Evolutionary conservation across 2,113 vertebrate genomes (phyloP).

Genomic region (Quiscalus mexicanus): DNA sequence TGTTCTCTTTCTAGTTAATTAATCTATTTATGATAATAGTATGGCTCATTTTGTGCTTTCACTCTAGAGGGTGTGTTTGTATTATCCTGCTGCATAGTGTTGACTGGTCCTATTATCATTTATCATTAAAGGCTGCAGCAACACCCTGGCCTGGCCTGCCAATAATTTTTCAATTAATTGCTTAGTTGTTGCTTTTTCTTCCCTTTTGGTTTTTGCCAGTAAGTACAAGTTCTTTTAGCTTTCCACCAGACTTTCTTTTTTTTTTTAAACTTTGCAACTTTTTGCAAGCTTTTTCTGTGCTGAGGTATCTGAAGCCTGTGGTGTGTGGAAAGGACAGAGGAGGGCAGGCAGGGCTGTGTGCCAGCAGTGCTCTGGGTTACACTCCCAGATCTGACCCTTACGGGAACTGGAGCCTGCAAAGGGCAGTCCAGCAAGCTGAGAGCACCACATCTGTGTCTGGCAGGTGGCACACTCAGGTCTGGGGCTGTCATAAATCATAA

Average conservation of each 20-base stretch:
- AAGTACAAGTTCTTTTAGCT: not conserved
- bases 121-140: slow-evolving; percentile 39
- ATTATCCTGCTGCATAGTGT: not conserved
- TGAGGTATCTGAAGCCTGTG: not conserved
- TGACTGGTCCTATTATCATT: slow-evolving; percentile 44
- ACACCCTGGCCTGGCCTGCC: slow-evolving; percentile 23
- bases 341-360: not conserved
- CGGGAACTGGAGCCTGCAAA: rapidly evolving
- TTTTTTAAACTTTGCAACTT: not conserved
- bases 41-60: slow-evolving; percentile 44
- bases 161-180: slow-evolving; percentile 59
- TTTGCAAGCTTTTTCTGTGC: not conserved
- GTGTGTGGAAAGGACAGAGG: not conserved
- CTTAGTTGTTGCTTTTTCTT: not conserved
- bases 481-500: not conserved
- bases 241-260: not conserved
- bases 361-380: not conserved
- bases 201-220: not conserved
- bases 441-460: not conserved
- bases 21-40: slow-evolving; percentile 63
- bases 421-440: rapidly evolving
- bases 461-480: not conserved
- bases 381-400: not conserved
- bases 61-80: slow-evolving; percentile 44
- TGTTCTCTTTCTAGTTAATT: slow-evolving; percentile 55